phyloP scores from a whole-genome alignment of 2,888 invertebrate species.

The Chymomyza amoena region DNA sequence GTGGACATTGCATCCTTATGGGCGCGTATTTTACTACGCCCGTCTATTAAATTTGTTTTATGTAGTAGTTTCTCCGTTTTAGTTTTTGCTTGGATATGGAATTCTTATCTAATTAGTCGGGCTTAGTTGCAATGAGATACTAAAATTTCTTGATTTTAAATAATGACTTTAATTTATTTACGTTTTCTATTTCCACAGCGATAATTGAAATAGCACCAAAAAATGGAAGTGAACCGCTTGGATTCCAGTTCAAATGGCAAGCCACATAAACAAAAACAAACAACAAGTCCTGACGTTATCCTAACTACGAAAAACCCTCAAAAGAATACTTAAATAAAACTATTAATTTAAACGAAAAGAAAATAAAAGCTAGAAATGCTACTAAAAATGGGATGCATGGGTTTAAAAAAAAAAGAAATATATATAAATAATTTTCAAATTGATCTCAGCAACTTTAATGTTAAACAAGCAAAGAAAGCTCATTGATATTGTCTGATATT shows the following conservation, averaged over 20 bases:
- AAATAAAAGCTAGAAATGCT: not conserved
- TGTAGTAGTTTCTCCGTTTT: slow-evolving; percentile 25
- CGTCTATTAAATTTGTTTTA: slow-evolving; percentile 52
- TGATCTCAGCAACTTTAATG: slow-evolving; percentile 49
- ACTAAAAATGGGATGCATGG: not conserved
- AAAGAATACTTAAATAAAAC: not conserved
- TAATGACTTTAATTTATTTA: not conserved
- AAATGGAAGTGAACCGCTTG: not conserved
- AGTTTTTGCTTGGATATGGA: slow-evolving; percentile 36
- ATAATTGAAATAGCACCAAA: slow-evolving; percentile 2
- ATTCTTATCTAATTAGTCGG: slow-evolving; percentile 46
- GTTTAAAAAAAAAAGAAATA: not conserved
- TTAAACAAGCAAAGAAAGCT: slow-evolving; percentile 9
- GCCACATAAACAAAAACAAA: not conserved
- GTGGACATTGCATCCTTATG: slow-evolving; percentile 64
- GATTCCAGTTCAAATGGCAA: not conserved
- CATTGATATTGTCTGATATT: not conserved
- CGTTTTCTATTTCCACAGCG: not conserved
- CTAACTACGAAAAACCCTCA: not conserved
- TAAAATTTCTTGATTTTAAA: no score
- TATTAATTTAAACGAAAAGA: not conserved
- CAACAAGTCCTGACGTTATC: not conserved
- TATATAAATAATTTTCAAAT: slow-evolving; percentile 40
- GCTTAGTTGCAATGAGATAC: not conserved
- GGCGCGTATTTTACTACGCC: slow-evolving; percentile 46